Conservation (phyloP, 2,113 vertebrate genomes). For the Microtus montanus region DNA sequence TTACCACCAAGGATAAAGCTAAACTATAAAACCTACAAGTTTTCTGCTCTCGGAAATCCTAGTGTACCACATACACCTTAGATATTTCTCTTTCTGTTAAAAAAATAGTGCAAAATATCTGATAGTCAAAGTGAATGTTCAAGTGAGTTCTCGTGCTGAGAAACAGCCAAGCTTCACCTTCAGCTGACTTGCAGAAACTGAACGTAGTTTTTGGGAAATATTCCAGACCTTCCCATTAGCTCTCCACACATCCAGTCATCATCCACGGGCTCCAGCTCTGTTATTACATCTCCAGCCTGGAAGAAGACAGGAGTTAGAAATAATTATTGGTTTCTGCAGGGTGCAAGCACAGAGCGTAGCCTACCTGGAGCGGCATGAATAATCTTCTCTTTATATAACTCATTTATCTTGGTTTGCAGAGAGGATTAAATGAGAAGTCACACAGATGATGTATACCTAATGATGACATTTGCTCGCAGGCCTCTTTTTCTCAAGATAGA, state of each 20-base stretch:
- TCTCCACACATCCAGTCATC: conserved; percentile 94
- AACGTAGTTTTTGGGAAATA: conserved; percentile 94
- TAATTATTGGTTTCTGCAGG: background rate
- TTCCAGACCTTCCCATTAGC: conserved; percentile 88
- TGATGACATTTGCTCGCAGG: background rate
- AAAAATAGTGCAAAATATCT: conserved; percentile 89
- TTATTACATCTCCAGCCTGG: conserved; percentile 91
- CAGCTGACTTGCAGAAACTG: conserved; percentile 85
- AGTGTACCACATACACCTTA: conserved; percentile 66
- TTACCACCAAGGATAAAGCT: conserved; percentile 36
- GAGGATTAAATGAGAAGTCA: background rate
- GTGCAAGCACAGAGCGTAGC: background rate
- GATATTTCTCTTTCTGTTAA: conserved; percentile 76
- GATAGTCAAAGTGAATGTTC: conserved; percentile 84
- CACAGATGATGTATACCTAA: background rate
- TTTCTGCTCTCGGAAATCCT: conserved; percentile 77
- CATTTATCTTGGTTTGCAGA: background rate
- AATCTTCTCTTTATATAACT: background rate
- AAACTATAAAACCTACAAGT: conserved; percentile 33
- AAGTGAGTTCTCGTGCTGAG: conserved; percentile 73
- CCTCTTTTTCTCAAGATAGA: background rate
- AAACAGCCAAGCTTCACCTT: conserved; percentile 66
- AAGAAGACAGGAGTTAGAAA: conserved; percentile 69
- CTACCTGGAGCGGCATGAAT: background rate
- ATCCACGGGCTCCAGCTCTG: conserved; percentile 89